Base-by-base conservation (phyloP, 2,113 vertebrate genomes). In the Bostrychus sinensis region DNA sequence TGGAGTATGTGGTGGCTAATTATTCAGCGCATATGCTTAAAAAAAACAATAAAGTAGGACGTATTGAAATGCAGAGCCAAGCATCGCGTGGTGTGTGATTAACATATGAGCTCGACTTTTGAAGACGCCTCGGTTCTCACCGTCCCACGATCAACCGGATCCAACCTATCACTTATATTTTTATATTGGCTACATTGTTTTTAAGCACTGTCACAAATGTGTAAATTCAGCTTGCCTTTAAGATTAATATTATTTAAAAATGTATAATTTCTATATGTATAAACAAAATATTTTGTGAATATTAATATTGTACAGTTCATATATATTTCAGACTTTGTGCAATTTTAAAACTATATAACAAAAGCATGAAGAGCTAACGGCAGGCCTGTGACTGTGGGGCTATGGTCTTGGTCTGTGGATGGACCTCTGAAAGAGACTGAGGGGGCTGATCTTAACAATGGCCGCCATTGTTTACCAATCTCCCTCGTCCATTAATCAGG, bases 11-110 rank as follows among this genome's bases (percentile, higher is more conserved):
- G 57, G 80, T 84, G 82, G 85, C 89, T 90, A 90, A 88, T 90
- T 90, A 90, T 90, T 88, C 88, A 83, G 78, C 66, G 86, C 89
- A 86, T 90, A 89, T 86, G 80, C 84, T 90, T 86, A 84, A 88
- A 83, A 80, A 87, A 85, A 84, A 87, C 87, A 89, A 88, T 88
- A 86, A 90, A 88, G 87, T 84, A 68, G 86, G 86, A 82, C 83
- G 77, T 88, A 88, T 88, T 88, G 79, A 90, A 78, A 90, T 90
- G 83, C 82, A 85, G 83, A 85, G 76, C 73, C 68, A n/a, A 83
- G 75, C 82, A 70, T 83, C 20, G 45, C 63, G 39, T 72, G 67
- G 62, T 53, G 79, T 70, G 80, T 75, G 78, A 89, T 88, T 88
- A 89, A 78, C 83, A 86, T 79, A 84, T 25, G 74, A 85, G 79